These are phyloP conservation scores for Brachynemurus nebulosus DNA, from an alignment of 2,888 invertebrate species.

Conservation along the genomic window DNA sequence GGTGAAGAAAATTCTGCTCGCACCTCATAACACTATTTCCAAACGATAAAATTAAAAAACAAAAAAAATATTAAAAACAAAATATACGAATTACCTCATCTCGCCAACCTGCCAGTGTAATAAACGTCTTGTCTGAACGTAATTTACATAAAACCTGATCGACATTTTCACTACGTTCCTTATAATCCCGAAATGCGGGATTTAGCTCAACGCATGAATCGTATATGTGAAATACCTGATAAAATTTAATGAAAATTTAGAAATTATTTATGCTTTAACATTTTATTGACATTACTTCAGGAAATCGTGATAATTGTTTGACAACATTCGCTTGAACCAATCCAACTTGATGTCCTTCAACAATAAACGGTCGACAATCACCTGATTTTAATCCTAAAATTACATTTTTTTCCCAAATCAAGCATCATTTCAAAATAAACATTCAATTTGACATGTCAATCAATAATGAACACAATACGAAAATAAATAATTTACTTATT, in stretches of 20 bases:
- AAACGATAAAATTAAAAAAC: background rate
- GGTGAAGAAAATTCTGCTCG: conserved; percentile 52
- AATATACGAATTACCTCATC: conserved; percentile 53
- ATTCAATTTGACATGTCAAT: no score
- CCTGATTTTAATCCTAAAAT: conserved; percentile 64
- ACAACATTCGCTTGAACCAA: conserved; percentile 73
- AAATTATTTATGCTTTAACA: conserved; percentile 3
- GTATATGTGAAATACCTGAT: conserved; percentile 55
- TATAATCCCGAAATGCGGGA: conserved; percentile 75
- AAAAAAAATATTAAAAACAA: background rate
- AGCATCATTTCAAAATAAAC: no score
- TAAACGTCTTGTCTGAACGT: conserved; percentile 58
- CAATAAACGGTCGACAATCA: conserved; percentile 74
- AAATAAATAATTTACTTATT: background rate
- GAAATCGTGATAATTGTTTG: conserved; percentile 64
- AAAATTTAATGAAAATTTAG: conserved; percentile 7
- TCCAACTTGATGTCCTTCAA: conserved; percentile 82
- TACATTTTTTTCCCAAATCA: no score
- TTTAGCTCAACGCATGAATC: conserved; percentile 67
- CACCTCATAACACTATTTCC: conserved; percentile 72
- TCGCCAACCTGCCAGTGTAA: conserved; percentile 81
- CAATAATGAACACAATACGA: background rate
- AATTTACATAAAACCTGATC: conserved; percentile 67
- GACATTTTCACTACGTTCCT: conserved; percentile 62
- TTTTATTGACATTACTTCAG: conserved; percentile 46